A percentile compares a stretch with the other conserved stretches of the same genome.
Evolutionary conservation across 2,797 vertebrate genomes (phyloP).

Genomic region (Falco biarmicus): DNA sequence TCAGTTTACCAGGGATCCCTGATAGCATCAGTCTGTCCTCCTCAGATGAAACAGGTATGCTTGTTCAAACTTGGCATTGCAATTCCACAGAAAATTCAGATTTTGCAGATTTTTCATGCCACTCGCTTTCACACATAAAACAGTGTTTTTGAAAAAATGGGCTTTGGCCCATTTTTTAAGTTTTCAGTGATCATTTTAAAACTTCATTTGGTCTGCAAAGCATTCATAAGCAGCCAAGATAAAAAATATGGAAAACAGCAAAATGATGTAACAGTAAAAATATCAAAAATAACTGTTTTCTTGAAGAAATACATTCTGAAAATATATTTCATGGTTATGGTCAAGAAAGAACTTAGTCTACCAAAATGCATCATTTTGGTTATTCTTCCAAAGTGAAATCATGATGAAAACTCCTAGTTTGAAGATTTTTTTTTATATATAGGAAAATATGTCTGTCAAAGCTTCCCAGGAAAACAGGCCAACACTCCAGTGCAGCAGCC

Average conservation of each 20-base stretch:
- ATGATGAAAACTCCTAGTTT: neutral
- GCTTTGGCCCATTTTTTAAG: neutral
- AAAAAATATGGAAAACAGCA: neutral
- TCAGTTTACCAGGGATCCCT: neutral
- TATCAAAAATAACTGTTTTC: neutral
- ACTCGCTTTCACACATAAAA: neutral
- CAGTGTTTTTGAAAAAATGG: neutral
- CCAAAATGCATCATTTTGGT: neutral
- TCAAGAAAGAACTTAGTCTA: neutral
- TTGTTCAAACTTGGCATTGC: neutral
- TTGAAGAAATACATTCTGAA: neutral
- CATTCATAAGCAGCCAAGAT: neutral
- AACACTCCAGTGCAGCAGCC: neutral
- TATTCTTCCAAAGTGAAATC: neutral
- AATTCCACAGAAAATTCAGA: neutral
- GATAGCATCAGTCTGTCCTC: neutral
- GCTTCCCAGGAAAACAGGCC: neutral
- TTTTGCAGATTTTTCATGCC: neutral
- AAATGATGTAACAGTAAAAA: neutral
- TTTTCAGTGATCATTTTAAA: neutral
- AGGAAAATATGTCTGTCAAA: neutral
- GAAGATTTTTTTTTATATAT: neutral
- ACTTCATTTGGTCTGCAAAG: neutral
- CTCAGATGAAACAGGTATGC: neutral
- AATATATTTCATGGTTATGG: neutral